These are phyloP conservation scores for Spodoptera litura DNA, from an alignment of 1,140 invertebrate species.

Conservation along the genomic window DNA sequence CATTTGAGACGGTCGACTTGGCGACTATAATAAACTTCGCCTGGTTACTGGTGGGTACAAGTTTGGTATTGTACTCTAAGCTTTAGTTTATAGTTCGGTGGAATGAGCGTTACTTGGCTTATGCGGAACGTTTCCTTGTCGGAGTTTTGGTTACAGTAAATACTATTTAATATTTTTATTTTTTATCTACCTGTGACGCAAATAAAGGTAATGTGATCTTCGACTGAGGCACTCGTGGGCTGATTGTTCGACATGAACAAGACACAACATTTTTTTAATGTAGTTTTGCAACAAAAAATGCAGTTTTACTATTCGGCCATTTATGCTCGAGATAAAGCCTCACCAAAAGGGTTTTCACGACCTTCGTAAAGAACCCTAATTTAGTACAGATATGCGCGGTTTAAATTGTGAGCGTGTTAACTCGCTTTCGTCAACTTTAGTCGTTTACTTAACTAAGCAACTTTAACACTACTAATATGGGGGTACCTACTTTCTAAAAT, in stretches of 20 bases:
- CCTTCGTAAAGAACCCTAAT: conserved; percentile 37
- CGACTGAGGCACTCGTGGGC: too few relatives aligned
- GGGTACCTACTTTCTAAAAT: background rate
- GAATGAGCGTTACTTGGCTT: conserved; percentile 25
- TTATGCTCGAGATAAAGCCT: too few relatives aligned
- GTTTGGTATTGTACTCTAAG: conserved; percentile 35
- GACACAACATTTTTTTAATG: background rate
- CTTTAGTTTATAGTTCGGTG: conserved; percentile 29
- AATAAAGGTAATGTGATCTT: too few relatives aligned
- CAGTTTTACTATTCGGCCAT: too few relatives aligned
- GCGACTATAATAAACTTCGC: conserved; percentile 60
- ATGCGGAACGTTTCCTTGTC: conserved; percentile 6
- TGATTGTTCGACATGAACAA: too few relatives aligned
- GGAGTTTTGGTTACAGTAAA: background rate
- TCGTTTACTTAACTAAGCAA: conserved; percentile 43
- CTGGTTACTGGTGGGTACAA: conserved; percentile 30
- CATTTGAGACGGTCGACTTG: conserved; percentile 65
- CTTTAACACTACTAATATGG: conserved; percentile 16
- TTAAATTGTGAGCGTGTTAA: conserved; percentile 35
- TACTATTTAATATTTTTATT: background rate
- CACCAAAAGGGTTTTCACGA: conserved; percentile 27
- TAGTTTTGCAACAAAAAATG: too few relatives aligned
- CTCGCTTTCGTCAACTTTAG: conserved; percentile 30
- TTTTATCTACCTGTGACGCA: background rate
- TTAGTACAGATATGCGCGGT: conserved; percentile 34